Conservation (phyloP, 37 sponge, comb jelly and placozoan species). For the Ephydatia muelleri region DNA sequence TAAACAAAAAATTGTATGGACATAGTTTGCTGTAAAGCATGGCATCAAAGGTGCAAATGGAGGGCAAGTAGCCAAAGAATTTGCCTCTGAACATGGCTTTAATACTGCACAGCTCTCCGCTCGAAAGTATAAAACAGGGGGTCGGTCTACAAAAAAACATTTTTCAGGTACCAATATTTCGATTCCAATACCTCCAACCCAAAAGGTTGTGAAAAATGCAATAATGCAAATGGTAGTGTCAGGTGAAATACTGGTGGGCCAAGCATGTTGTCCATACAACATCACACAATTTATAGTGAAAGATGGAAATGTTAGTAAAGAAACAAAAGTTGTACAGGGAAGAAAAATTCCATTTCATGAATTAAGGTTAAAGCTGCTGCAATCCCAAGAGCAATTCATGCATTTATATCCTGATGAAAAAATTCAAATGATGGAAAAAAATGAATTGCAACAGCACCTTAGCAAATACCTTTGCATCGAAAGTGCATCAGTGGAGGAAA, state of each 20-base stretch:
- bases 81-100: conserved; percentile 16
- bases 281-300: conserved; percentile 1
- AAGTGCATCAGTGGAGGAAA: conserved; percentile 7
- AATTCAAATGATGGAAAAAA: neutral
- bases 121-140: neutral
- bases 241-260: neutral
- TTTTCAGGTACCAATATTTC: conserved; percentile 1
- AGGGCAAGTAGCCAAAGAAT: conserved; percentile 24
- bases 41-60: conserved; percentile 9
- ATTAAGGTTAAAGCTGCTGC: conserved; percentile 21
- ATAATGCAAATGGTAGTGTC: neutral
- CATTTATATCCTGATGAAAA: conserved; percentile 16
- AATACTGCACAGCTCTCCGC: neutral
- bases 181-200: neutral
- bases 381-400: conserved; percentile 28
- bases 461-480: neutral
- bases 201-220: neutral
- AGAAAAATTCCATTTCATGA: conserved; percentile 36
- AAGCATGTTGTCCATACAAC: neutral
- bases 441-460: conserved; percentile 2
- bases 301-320: neutral
- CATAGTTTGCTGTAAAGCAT: conserved; percentile 9
- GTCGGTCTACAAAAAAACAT: neutral
- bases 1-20: conserved; percentile 20
- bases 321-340: neutral